Percentiles rank a stretch among this genome's conserved stretches.
phyloP scores from a whole-genome alignment of 2,113 vertebrate genomes.

The Drymodes brunneopygia region DNA sequence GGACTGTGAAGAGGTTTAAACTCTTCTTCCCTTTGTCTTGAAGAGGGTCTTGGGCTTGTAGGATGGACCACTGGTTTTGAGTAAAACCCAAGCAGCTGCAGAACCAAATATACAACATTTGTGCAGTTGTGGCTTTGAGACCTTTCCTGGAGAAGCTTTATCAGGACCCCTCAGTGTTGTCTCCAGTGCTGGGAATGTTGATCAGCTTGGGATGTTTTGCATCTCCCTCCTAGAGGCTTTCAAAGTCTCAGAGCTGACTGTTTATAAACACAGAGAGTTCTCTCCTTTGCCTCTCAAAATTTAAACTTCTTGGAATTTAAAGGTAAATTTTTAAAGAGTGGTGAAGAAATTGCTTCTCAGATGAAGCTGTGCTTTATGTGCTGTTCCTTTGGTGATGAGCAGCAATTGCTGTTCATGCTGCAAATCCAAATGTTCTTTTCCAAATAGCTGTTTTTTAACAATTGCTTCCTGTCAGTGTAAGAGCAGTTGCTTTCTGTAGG shows the following conservation, averaged over 20 bases:
- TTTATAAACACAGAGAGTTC: background rate
- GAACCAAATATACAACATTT: background rate
- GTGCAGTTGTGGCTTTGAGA: fast-evolving
- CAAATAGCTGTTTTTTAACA: background rate
- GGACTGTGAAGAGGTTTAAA: background rate
- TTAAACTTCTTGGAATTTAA: background rate
- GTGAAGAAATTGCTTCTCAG: background rate
- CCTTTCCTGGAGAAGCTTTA: background rate
- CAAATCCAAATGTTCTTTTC: background rate
- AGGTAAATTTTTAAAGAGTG: background rate
- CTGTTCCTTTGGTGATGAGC: background rate
- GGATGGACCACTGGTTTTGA: background rate
- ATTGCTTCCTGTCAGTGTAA: background rate
- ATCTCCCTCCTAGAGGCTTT: background rate
- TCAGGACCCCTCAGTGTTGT: background rate
- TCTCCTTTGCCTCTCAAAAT: background rate
- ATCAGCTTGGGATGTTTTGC: background rate
- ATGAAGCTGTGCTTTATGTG: background rate
- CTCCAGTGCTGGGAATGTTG: background rate
- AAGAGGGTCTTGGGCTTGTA: background rate
- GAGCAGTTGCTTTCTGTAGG: background rate
- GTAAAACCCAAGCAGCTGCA: background rate
- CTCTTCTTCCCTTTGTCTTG: background rate
- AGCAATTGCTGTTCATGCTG: background rate
- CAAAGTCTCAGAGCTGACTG: background rate